Evolutionary conservation across 1,140 invertebrate genomes (phyloP).

Genomic region (Meloidogyne chitwoodi): DNA sequence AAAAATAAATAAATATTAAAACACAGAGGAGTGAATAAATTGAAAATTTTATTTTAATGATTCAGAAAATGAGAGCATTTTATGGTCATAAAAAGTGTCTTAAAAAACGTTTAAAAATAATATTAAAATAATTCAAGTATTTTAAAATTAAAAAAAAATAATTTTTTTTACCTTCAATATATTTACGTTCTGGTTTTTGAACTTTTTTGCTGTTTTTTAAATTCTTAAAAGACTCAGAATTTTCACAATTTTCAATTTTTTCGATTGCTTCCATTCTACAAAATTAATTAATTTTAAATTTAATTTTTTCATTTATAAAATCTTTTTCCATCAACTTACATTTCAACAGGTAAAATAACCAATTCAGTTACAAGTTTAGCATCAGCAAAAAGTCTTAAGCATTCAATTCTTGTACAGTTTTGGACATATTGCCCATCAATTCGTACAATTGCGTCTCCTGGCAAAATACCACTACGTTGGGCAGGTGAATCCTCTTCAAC

Average conservation of each 20-base stretch:
- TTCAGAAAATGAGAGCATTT: not conserved
- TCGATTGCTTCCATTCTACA: slow-evolving; percentile 5
- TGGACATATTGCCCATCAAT: slow-evolving; percentile 33
- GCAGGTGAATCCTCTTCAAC: slow-evolving; percentile 33
- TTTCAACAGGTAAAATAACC: slow-evolving; percentile 26
- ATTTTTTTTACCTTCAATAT: not conserved
- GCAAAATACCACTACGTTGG: slow-evolving; percentile 20
- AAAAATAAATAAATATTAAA: not conserved
- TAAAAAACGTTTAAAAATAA: not conserved
- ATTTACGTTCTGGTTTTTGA: not conserved
- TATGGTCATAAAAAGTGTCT: not conserved
- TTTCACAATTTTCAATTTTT: not conserved
- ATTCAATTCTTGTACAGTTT: slow-evolving; percentile 25
- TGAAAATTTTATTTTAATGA: not conserved
- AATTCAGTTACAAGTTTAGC: slow-evolving; percentile 14
- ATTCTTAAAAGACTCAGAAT: not conserved
- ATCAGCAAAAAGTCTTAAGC: slow-evolving; percentile 35
- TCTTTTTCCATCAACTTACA: slow-evolving; percentile 16
- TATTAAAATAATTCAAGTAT: too few species aligned
- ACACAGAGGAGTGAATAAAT: not conserved
- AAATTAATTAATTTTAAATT: not conserved
- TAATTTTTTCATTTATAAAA: too few species aligned
- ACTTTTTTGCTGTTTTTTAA: not conserved
- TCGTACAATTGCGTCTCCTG: slow-evolving; percentile 33
- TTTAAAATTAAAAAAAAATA: not conserved